These are phyloP conservation scores for Sebastes vulpes DNA, from an alignment of 2,797 vertebrate genomes.

Conservation along the genomic window DNA sequence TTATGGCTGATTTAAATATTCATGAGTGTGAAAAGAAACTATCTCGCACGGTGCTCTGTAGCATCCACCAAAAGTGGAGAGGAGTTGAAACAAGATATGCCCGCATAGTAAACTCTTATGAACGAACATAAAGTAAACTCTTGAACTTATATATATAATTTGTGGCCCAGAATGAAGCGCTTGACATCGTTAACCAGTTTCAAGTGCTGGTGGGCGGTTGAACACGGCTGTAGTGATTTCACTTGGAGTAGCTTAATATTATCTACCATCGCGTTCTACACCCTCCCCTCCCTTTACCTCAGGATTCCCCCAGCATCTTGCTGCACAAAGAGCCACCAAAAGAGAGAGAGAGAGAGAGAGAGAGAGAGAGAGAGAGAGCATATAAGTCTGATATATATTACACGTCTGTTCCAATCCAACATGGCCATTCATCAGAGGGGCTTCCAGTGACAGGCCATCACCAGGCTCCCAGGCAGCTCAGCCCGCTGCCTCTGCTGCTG, in stretches of 20 bases:
- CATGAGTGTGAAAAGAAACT: neutral
- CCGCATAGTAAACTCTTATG: neutral
- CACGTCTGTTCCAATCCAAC: slow-evolving; percentile 88
- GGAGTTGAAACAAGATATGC: neutral
- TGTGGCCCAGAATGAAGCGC: neutral
- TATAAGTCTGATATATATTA: slow-evolving; percentile 89
- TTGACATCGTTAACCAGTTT: neutral
- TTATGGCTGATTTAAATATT: neutral
- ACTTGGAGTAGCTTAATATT: slow-evolving; percentile 12
- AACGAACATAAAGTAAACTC: neutral
- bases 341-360: slow-evolving; percentile 40
- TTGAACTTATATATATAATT: neutral
- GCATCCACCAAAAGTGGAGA: neutral
- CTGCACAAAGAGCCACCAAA: slow-evolving; percentile 24
- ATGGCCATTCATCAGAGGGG: slow-evolving; percentile 85
- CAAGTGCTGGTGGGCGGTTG: neutral
- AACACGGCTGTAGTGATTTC: slow-evolving; percentile 8
- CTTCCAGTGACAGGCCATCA: slow-evolving; percentile 87
- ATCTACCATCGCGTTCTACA: slow-evolving; percentile 30
- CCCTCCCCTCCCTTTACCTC: slow-evolving; percentile 25
- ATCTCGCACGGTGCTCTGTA: neutral
- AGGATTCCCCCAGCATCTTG: slow-evolving; percentile 48
- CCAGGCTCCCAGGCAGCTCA: slow-evolving; percentile 79
- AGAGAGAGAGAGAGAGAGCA: slow-evolving; percentile 59
- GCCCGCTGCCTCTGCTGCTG: slow-evolving; percentile 64